These are phyloP conservation scores for Clarias platycephalus DNA, from an alignment of 2,797 vertebrate genomes.

Conservation along the genomic window DNA sequence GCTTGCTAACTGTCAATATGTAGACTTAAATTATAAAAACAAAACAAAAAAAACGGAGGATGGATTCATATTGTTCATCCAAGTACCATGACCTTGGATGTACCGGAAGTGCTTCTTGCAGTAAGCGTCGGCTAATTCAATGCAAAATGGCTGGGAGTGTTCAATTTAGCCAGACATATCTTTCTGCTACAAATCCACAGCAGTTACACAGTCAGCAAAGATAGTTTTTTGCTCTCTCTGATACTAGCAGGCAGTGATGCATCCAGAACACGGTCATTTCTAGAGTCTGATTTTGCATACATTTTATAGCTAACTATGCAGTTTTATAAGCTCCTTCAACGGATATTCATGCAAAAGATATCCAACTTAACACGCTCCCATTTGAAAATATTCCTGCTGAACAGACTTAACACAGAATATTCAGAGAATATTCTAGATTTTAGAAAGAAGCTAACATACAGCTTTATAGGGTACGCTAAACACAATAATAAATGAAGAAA, in stretches of 20 bases:
- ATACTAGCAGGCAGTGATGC: neutral
- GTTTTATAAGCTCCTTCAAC: neutral
- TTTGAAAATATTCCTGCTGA: neutral
- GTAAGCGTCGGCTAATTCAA: neutral
- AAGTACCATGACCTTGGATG: neutral
- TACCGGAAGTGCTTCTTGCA: neutral
- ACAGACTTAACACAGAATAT: neutral
- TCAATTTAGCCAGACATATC: neutral
- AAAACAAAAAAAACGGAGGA: neutral
- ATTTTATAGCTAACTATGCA: neutral
- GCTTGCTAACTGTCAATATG: neutral
- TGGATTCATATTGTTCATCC: neutral
- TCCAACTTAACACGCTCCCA: neutral
- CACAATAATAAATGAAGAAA: neutral
- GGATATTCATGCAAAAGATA: neutral
- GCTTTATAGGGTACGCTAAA: neutral
- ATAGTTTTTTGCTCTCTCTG: neutral
- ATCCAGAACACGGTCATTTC: neutral
- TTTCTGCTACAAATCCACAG: neutral
- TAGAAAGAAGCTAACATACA: neutral
- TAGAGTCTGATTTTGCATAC: neutral
- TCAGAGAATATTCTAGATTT: neutral
- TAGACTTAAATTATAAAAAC: neutral
- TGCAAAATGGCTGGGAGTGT: neutral
- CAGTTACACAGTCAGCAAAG: neutral